A percentile compares a stretch with the other conserved stretches of the same genome.
Evolutionary conservation across 2,888 invertebrate genomes (phyloP).

Genomic region (Ernsta delagoae): DNA sequence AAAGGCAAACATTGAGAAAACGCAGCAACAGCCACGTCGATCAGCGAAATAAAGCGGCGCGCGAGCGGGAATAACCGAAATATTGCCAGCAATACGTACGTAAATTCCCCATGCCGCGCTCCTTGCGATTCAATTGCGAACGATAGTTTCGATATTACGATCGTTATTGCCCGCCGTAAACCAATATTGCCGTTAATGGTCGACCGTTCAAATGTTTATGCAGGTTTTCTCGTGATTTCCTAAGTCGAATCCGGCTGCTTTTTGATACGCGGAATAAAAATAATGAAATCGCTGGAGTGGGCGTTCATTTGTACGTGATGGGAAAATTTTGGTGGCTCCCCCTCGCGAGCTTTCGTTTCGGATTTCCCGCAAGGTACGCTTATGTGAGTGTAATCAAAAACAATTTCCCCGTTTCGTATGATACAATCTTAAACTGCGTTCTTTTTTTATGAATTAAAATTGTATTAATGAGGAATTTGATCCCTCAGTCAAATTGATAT

Average conservation of each 20-base stretch:
- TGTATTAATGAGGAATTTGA: not conserved
- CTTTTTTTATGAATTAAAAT: not conserved
- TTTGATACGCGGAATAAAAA: slow-evolving; percentile 31
- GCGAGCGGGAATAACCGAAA: slow-evolving; percentile 36
- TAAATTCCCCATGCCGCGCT: slow-evolving; percentile 28
- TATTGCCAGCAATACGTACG: slow-evolving; percentile 37
- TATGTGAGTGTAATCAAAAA: not conserved
- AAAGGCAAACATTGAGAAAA: not conserved
- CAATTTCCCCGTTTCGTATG: not conserved
- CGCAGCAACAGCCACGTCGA: not conserved
- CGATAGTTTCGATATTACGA: slow-evolving; percentile 38
- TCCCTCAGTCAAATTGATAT: not conserved
- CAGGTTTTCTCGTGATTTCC: slow-evolving; percentile 42
- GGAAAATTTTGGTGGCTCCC: slow-evolving; percentile 13
- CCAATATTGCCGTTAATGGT: slow-evolving; percentile 55
- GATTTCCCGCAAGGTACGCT: not conserved
- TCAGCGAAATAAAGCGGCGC: slow-evolving; percentile 39
- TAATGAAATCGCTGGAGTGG: slow-evolving; percentile 26
- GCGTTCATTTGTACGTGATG: slow-evolving; percentile 25
- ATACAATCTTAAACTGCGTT: not conserved
- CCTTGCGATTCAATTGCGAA: slow-evolving; percentile 37
- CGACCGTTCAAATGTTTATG: slow-evolving; percentile 64
- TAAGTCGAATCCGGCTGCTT: slow-evolving; percentile 24
- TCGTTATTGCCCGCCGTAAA: slow-evolving; percentile 50
- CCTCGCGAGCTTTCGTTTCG: not conserved